Conservation (phyloP, 2,888 invertebrate genomes). For the Dexiosoma caninum region DNA sequence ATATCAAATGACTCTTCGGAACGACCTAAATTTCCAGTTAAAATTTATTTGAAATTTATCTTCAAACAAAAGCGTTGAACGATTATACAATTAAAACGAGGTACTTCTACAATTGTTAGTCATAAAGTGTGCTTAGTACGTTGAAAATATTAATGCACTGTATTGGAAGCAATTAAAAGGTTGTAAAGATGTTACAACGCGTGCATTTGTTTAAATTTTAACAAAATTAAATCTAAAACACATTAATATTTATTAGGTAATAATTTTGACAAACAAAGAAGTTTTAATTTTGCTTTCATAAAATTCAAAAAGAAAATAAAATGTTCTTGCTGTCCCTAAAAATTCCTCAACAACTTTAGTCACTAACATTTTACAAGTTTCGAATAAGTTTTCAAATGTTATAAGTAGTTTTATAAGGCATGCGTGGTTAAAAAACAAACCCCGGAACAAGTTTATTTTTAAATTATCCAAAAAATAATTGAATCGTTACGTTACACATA, state of each 20-base stretch:
- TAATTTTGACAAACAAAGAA: neutral
- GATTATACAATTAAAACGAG: too few relatives aligned
- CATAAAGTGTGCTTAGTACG: too few relatives aligned
- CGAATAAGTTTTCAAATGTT: neutral
- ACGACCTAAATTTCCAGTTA: neutral
- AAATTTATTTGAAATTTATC: neutral
- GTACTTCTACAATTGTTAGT: too few relatives aligned
- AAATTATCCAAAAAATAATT: neutral
- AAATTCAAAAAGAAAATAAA: constrained; percentile 23
- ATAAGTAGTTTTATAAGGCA: neutral
- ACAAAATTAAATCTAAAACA: neutral
- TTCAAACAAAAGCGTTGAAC: too few relatives aligned
- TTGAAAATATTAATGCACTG: too few relatives aligned
- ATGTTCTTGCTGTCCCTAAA: too few relatives aligned
- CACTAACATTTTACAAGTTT: too few relatives aligned
- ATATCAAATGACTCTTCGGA: constrained; percentile 2
- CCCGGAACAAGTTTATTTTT: neutral
- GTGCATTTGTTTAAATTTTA: neutral
- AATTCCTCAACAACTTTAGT: too few relatives aligned
- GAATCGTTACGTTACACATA: neutral
- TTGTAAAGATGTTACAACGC: constrained; percentile 11
- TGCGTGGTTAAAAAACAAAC: constrained; percentile 5
- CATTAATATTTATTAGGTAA: constrained; percentile 12
- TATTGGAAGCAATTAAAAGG: constrained; percentile 17
- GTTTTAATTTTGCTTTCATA: neutral